Base-by-base conservation (phyloP, 1,140 invertebrate species). In the Stenopsyche tienmushanensis region DNA sequence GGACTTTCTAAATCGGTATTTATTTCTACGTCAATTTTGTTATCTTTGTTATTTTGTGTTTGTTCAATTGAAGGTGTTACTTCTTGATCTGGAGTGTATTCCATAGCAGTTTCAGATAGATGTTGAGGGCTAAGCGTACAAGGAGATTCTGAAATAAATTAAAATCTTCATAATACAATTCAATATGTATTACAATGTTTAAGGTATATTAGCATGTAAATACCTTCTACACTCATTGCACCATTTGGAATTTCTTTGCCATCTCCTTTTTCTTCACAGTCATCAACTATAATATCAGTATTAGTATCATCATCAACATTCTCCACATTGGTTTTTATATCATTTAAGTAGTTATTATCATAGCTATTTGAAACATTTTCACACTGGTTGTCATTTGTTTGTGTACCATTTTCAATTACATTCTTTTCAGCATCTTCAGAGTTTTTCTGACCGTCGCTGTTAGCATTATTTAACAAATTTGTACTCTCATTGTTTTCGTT, bases 211-310 rank as follows among this genome's bases (percentile, higher is more conserved):
- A n/a, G 45, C 7, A 49, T 7, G 7, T 20, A 49, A 49, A 49
- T 41, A 79, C 77, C 78, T 63, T 75, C 78, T 62, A 80, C 58
- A 72, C 78, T 81, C 80, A 81, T 81, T 34, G 78, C 76, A 3
- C 78, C 80, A 62, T 81, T 81, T 63, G 72, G 50, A 21, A 72
- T 54, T 71, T 74, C 55, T 71, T 72, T 50, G 73, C 73, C 18
- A 69, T 73, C 18, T 54, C 42, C 17, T 0, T 71, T 49, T n/a
- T 65, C 60, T 34, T 80, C 76, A 29, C 74, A 71, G 62, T 81
- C 79, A 67, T 80, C 79, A 2, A 80, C 78, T 7, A 80, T 77
- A n/a, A 80, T 79, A 62, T 70, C 65, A 8, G 73, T 73, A 0
- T 75, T 73, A 3, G 64, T 67, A 23, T 70, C 73, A n/a, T 75